Conservation (phyloP, 2,113 vertebrate species). For the Mustelus asterias region DNA sequence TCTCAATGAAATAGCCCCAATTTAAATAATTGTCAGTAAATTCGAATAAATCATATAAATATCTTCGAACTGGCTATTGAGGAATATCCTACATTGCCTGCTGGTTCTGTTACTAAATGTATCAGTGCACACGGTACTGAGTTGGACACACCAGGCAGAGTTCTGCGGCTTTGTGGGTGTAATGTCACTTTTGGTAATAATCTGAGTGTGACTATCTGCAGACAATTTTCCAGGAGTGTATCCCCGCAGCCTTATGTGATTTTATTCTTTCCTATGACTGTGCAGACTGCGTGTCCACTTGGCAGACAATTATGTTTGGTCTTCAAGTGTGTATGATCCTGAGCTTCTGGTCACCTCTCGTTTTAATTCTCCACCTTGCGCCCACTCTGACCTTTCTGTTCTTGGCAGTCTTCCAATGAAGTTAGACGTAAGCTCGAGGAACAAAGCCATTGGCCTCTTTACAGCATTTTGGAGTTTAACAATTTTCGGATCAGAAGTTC, state of each 20-base stretch:
- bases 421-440: no score
- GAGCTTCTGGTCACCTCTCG: no score
- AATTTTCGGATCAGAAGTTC: no score
- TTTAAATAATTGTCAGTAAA: neutral
- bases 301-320: no score
- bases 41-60: neutral
- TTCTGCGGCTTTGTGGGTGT: neutral
- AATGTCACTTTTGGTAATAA: neutral
- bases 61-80: neutral
- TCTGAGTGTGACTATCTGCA: neutral
- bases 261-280: neutral
- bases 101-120: neutral
- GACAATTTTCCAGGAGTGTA: neutral
- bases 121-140: neutral
- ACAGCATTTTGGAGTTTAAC: no score
- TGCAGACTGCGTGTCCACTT: neutral
- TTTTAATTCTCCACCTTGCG: no score
- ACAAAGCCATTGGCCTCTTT: no score
- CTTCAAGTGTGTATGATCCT: no score
- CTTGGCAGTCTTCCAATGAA: no score
- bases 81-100: neutral
- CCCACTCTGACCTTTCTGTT: no score
- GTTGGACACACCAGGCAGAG: neutral
- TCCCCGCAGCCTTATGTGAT: neutral
- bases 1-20: neutral